A percentile compares a stretch with the other conserved stretches of the same genome.
These are phyloP conservation scores for Drosophila nr. fundita DNA, from an alignment of 2,888 invertebrate genomes.

Conservation along the genomic window DNA sequence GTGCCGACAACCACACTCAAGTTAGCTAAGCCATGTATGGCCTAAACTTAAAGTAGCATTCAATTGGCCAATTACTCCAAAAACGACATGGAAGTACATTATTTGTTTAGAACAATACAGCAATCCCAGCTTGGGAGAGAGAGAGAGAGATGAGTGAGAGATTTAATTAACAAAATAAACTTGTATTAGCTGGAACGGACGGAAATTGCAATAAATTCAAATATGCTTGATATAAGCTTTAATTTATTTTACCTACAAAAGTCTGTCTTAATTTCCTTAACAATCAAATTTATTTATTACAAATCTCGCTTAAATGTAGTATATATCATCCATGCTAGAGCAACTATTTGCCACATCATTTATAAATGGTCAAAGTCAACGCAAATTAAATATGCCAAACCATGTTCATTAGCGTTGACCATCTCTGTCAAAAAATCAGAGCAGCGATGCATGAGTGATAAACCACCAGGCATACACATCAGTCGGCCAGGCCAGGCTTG, in stretches of 20 bases:
- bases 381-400: constrained; percentile 3
- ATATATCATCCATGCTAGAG: background rate
- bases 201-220: background rate
- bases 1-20: constrained; percentile 51
- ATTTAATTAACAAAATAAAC: background rate
- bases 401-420: constrained; percentile 41
- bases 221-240: background rate
- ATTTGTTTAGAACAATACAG: background rate
- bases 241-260: background rate
- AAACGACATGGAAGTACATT: background rate
- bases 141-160: too few species aligned
- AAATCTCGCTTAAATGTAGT: background rate
- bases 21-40: constrained; percentile 25
- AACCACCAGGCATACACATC: constrained; percentile 37
- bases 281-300: background rate
- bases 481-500: constrained; percentile 32
- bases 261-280: background rate
- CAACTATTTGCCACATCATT: constrained; percentile 8
- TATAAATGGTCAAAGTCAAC: constrained; percentile 7
- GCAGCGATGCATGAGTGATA: constrained; percentile 43
- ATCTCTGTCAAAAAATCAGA: constrained; percentile 34
- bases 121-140: background rate
- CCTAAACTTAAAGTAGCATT: constrained; percentile 8
- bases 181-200: background rate
- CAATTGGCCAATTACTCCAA: background rate